phyloP scores from a whole-genome alignment of 1,140 invertebrate species.

The Tyrophagus putrescentiae region DNA sequence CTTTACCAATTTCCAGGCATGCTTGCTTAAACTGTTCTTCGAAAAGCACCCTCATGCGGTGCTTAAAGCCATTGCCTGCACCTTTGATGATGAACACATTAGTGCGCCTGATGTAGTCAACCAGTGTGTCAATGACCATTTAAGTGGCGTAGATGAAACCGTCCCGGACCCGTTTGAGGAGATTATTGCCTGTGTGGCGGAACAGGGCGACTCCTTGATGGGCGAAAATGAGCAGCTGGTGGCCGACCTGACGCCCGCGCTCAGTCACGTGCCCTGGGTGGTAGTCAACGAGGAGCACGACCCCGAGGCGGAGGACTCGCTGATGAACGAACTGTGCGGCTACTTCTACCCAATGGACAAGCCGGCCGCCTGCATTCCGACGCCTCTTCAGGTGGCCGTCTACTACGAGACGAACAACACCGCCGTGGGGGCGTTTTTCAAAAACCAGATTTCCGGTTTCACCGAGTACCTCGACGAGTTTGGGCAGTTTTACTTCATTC shows the following conservation, averaged over 20 bases:
- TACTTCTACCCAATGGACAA: constrained; percentile 8
- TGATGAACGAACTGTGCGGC: not conserved
- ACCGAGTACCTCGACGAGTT: constrained; percentile 14
- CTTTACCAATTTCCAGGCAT: not conserved
- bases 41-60: not conserved
- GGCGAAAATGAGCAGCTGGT: not conserved
- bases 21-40: constrained; percentile 5
- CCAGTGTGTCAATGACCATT: constrained; percentile 15
- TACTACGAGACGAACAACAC: not conserved
- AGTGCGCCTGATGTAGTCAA: not conserved
- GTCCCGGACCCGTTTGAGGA: not conserved
- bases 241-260: not conserved
- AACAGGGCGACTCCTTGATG: not conserved
- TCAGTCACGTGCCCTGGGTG: constrained; percentile 10
- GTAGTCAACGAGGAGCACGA: not conserved
- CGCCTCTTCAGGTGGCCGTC: not conserved
- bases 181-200: not conserved
- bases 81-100: constrained; percentile 7
- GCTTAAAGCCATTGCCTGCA: not conserved
- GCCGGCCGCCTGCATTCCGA: not conserved
- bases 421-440: not conserved
- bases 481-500: not conserved
- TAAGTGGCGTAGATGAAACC: no score
- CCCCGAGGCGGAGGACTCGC: not conserved
- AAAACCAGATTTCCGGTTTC: not conserved